Evolutionary conservation across 1,140 invertebrate genomes (phyloP), one percentile per base, ranked within the genome.

Genomic region (Drosophila nigrodunni): DNA sequence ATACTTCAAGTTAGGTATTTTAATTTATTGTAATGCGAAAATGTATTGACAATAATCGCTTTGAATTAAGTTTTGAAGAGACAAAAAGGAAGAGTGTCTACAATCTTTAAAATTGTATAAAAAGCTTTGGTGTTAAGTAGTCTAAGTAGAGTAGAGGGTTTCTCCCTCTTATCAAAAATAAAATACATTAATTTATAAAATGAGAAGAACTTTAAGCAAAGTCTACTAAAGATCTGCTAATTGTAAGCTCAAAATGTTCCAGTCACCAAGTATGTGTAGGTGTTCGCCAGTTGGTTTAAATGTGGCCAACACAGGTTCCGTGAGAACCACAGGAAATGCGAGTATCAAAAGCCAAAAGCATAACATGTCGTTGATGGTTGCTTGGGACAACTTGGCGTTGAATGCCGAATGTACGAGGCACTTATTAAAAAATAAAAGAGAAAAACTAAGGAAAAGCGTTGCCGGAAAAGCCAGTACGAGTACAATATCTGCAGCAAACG

Each of bases 371-470:
- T 47, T 67, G 70, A 59, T 73, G 39, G 67, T 34, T 62, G 41
- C 25, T 34, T 43, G 43, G 49, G 43, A 44, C 71, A 80, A 80
- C 66, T 78, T 62, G 78, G 78, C 60, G 52, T 30, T 30, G 3
- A 62, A 65, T 66, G 49, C 68, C 55, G 62, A 58, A 78, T 77
- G 75, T 79, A 60, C 57, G 57, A 66, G 43, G 76, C 68, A 72
- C 66, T 64, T 86, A 85, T 78, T 86, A 78, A 87, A 82, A 73
- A 61, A 54, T 6, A 52, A 11, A 4, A 10, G 44, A 13, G 35
- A 43, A 57, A 39, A 43, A 37, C 44, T 64, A 46, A 15, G 54
- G 47, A 34, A 67, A 79, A 72, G 77, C 59, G 46, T 58, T 37
- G 44, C 61, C 21, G 44, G 44, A 59, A 80, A 65, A 55, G 41